phyloP scores from a whole-genome alignment of 2,888 invertebrate genomes.

The Arge pagana region DNA sequence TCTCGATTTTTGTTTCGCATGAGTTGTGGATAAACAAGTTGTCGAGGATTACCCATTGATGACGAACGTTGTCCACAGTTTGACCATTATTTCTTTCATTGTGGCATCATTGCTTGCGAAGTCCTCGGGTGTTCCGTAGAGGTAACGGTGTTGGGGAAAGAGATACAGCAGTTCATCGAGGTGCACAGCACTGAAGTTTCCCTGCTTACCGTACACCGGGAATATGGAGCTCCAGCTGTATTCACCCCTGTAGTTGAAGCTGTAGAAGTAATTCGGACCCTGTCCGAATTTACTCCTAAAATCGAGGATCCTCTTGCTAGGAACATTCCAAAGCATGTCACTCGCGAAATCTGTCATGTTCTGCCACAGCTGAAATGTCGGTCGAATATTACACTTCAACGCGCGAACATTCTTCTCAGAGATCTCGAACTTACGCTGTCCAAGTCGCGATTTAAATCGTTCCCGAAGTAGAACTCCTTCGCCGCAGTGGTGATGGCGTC shows the following conservation, averaged over 20 bases:
- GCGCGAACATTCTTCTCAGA: too few relatives aligned
- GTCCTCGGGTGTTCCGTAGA: background rate
- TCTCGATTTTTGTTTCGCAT: too few relatives aligned
- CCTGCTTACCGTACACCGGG: too few relatives aligned
- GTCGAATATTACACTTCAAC: too few relatives aligned
- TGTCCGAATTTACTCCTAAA: conserved; percentile 5
- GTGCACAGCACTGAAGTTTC: conserved; percentile 57
- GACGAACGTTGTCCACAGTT: conserved; percentile 5
- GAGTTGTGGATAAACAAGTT: too few relatives aligned
- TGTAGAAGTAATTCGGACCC: conserved; percentile 26
- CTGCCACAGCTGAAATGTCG: too few relatives aligned
- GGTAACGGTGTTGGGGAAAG: background rate
- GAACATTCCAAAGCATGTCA: background rate
- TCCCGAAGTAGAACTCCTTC: conserved; percentile 5
- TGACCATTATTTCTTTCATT: conserved; percentile 2
- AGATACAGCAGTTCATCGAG: conserved; percentile 60
- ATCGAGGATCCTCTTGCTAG: background rate
- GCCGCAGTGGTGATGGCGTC: background rate
- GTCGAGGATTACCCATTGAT: conserved; percentile 1
- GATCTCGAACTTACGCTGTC: too few relatives aligned
- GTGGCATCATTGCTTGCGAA: background rate
- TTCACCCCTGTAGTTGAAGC: conserved; percentile 31
- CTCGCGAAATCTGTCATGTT: too few relatives aligned
- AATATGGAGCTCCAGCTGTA: conserved; percentile 25
- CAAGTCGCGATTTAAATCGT: conserved; percentile 4